Conservation (phyloP, 2,113 vertebrate species). For the Eulemur rufifrons region DNA sequence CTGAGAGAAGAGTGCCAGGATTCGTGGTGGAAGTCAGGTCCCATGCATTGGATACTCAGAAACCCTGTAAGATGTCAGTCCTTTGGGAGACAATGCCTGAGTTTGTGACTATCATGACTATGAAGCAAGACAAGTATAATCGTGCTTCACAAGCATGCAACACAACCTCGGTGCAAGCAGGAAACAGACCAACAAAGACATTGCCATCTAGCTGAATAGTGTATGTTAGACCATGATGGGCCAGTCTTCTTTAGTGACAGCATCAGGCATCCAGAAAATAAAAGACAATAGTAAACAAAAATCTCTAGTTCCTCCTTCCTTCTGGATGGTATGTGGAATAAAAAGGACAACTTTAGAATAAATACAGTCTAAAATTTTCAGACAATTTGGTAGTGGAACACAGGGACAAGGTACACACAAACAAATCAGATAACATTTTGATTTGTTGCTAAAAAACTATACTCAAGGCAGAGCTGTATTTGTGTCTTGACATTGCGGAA, state of each 20-base stretch:
- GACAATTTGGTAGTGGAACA: neutral
- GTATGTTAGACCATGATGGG: fast-evolving
- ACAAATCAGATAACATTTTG: neutral
- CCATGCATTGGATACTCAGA: neutral
- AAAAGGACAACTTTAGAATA: neutral
- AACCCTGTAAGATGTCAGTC: neutral
- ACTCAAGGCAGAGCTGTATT: neutral
- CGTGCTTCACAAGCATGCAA: neutral
- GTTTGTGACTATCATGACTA: neutral
- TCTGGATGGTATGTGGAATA: neutral
- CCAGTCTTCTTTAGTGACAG: neutral
- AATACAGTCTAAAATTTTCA: neutral
- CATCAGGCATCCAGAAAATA: neutral
- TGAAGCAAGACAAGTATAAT: neutral
- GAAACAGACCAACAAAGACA: neutral
- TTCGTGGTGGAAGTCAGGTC: neutral
- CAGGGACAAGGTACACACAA: neutral
- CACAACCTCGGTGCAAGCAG: neutral
- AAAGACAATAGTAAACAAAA: neutral
- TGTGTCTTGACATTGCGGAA: neutral
- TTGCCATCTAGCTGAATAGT: neutral
- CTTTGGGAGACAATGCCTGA: neutral
- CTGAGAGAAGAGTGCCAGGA: neutral
- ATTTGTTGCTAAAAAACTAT: neutral
- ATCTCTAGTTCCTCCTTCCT: neutral